phyloP scores from a whole-genome alignment of 2,113 vertebrate genomes.

The Narcine bancroftii region DNA sequence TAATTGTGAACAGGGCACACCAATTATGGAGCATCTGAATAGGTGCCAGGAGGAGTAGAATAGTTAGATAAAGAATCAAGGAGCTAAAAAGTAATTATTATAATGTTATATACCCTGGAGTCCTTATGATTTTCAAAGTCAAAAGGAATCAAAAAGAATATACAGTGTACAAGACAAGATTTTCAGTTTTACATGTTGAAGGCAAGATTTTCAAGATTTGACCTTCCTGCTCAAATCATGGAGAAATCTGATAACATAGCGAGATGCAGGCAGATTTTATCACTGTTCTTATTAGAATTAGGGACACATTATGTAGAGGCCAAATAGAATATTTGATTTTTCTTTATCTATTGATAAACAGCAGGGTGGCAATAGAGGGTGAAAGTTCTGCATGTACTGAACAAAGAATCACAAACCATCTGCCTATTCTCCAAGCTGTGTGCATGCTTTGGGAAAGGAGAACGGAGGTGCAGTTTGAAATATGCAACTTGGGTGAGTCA shows the following conservation, averaged over 20 bases:
- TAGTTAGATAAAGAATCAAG: too few species aligned
- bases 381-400: background rate
- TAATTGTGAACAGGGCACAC: background rate
- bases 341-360: background rate
- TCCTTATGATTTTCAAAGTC: background rate
- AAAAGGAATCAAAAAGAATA: background rate
- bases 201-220: background rate
- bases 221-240: constrained; percentile 14
- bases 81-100: too few species aligned
- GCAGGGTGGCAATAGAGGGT: background rate
- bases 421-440: background rate
- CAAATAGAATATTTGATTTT: constrained; percentile 5
- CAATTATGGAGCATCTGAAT: background rate
- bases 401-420: background rate
- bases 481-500: too few species aligned
- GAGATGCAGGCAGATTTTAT: background rate
- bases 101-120: too few species aligned
- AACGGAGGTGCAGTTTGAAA: background rate
- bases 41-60: background rate
- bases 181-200: background rate
- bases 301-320: background rate
- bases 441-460: background rate
- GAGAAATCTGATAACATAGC: background rate
- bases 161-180: background rate
- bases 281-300: background rate